phyloP scores from a whole-genome alignment of 2,888 invertebrate species.

The Nebria salina region DNA sequence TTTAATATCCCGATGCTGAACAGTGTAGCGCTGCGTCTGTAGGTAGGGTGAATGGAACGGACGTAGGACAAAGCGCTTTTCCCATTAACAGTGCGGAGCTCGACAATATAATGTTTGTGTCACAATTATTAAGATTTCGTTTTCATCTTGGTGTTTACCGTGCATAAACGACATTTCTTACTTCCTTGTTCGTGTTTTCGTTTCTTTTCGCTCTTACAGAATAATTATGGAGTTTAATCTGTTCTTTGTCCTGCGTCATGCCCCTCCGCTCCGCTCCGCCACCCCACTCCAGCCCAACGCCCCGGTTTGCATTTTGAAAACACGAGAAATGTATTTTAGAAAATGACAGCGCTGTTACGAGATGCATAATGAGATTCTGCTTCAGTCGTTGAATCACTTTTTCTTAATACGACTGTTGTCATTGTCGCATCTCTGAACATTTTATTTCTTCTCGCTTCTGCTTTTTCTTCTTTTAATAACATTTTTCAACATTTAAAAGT shows the following conservation, averaged over 20 bases:
- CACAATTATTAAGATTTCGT: conserved; percentile 62
- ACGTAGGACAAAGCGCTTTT: conserved; percentile 19
- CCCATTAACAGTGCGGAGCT: conserved; percentile 50
- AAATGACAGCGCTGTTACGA: conserved; percentile 46
- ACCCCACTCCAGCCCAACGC: not conserved
- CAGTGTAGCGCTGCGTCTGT: conserved; percentile 32
- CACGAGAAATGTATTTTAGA: conserved; percentile 47
- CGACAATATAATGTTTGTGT: conserved; percentile 57
- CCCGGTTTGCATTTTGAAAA: conserved; percentile 32
- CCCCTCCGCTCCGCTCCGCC: not conserved
- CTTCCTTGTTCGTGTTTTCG: conserved; percentile 48
- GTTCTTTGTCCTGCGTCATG: conserved; percentile 39
- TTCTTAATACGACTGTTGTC: conserved; percentile 13
- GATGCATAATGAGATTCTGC: conserved; percentile 45
- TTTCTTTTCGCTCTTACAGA: conserved; percentile 46
- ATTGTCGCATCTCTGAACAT: conserved; percentile 1
- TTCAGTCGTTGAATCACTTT: conserved; percentile 40
- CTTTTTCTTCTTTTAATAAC: not conserved
- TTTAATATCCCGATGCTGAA: conserved; percentile 54
- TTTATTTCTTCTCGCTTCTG: not conserved
- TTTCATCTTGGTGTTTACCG: conserved; percentile 59
- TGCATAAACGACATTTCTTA: conserved; percentile 55
- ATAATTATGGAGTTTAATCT: conserved; percentile 53
- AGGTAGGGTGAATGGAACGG: not conserved
- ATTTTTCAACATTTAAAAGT: not conserved